phyloP scores from a whole-genome alignment of 2,888 invertebrate genomes.

The Trachelus troglodyta region DNA sequence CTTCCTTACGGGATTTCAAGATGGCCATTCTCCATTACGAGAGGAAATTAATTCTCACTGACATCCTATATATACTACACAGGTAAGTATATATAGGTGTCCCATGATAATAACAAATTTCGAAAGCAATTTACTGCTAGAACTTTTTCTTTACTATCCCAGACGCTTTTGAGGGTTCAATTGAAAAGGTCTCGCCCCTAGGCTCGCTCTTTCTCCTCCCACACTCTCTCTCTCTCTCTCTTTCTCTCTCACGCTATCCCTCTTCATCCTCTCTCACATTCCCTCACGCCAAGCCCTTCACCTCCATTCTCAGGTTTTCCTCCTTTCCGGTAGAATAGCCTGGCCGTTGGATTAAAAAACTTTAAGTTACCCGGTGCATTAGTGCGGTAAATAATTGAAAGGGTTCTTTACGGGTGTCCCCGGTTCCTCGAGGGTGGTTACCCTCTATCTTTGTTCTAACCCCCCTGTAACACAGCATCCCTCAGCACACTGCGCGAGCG shows the following conservation, averaged over 20 bases:
- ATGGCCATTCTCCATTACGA: not conserved
- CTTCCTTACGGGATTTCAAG: not conserved
- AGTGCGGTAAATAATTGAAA: constrained; percentile 44
- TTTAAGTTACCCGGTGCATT: constrained; percentile 37
- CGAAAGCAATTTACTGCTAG: constrained; percentile 38
- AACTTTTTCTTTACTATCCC: constrained; percentile 26
- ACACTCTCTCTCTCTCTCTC: not conserved
- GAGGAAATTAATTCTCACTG: not conserved
- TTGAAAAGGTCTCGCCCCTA: constrained; percentile 13
- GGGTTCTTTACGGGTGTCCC: constrained; percentile 33
- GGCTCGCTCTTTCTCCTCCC: not conserved
- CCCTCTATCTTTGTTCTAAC: constrained; percentile 13
- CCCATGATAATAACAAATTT: constrained; percentile 22
- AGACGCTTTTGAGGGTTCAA: constrained; percentile 21
- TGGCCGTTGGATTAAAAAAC: constrained; percentile 35
- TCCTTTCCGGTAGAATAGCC: not conserved
- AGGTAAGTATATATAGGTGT: not conserved
- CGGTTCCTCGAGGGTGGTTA: constrained; percentile 4
- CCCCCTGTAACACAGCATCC: not conserved
- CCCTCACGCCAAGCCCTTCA: not conserved
- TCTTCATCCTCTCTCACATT: not conserved
- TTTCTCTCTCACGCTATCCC: not conserved
- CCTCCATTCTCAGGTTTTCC: not conserved
- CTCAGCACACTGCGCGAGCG: constrained; percentile 16
- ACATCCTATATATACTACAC: not conserved